Evolutionary conservation across 92 coral and sea anemone genomes (phyloP), one percentile per base, ranked within the genome.

Genomic region (Epizoanthus fatuus): DNA sequence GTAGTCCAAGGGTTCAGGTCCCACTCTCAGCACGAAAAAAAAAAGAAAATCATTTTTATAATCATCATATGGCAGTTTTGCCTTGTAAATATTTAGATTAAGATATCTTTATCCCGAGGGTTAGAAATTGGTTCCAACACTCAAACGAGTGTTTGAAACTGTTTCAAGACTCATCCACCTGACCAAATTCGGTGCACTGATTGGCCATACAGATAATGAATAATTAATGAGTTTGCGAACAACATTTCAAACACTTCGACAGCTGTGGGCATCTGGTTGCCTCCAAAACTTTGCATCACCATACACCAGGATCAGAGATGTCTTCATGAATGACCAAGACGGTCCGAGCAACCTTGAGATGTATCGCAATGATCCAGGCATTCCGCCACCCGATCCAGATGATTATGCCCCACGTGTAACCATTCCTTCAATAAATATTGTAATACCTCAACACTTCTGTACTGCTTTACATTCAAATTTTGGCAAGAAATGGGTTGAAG

Each of bases 191-290:
- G n/a, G n/a, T n/a, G n/a, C n/a, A n/a, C n/a, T n/a, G n/a, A n/a
- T n/a, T n/a, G n/a, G n/a, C n/a, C n/a, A n/a, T n/a, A n/a, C n/a
- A n/a, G n/a, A n/a, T n/a, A n/a, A n/a, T n/a, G n/a, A n/a, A n/a
- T n/a, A n/a, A n/a, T n/a, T n/a, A n/a, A n/a, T n/a, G n/a, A n/a
- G n/a, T n/a, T n/a, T n/a, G n/a, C n/a, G n/a, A n/a, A n/a, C n/a
- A n/a, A n/a, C n/a, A 55, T 86, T 4, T 76, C 85, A 3, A 86
- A 86, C 93, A 13, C 87, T 88, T 3, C 44, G 84, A 5, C 90
- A 90, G 58, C 80, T 80, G 0, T 90, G 90, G 87, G 69, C 90
- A 0, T 81, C 85, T 51, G 93, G 93, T 14, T 69, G 63, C 22
- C 85, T 86, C 4, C n/a, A 40, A 29, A 77, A 81, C 51, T 81